These are phyloP conservation scores for Drosophila rhopaloa DNA, from an alignment of 1,140 invertebrate genomes.

Conservation along the genomic window DNA sequence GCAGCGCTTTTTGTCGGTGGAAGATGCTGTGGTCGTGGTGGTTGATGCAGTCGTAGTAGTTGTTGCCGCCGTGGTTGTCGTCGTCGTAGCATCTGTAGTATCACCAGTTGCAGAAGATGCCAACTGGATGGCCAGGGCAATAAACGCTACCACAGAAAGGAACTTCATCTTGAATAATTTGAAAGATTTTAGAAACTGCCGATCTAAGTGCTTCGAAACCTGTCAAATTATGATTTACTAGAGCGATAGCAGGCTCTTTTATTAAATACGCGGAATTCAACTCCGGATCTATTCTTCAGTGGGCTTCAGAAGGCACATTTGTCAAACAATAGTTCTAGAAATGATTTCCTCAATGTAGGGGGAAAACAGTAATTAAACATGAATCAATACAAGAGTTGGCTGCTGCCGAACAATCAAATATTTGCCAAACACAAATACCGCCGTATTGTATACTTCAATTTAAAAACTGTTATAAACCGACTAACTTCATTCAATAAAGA, in stretches of 20 bases:
- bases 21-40: too few species aligned
- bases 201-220: neutral
- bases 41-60: too few species aligned
- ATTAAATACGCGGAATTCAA: neutral
- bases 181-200: neutral
- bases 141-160: too few species aligned
- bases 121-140: too few species aligned
- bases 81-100: too few species aligned
- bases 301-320: neutral
- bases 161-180: too few species aligned
- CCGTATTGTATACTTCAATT: neutral
- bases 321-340: neutral
- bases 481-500: too few species aligned
- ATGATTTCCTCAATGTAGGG: conserved; percentile 1
- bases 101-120: too few species aligned
- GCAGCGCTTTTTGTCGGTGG: too few species aligned
- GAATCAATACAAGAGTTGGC: neutral
- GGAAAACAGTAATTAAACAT: neutral
- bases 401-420: neutral
- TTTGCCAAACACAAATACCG: neutral
- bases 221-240: neutral
- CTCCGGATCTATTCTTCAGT: neutral
- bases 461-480: neutral
- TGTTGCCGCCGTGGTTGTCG: too few species aligned
- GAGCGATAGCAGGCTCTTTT: neutral